Evolutionary conservation across 1,140 invertebrate species (phyloP).

Genomic region (Papilio polytes): DNA sequence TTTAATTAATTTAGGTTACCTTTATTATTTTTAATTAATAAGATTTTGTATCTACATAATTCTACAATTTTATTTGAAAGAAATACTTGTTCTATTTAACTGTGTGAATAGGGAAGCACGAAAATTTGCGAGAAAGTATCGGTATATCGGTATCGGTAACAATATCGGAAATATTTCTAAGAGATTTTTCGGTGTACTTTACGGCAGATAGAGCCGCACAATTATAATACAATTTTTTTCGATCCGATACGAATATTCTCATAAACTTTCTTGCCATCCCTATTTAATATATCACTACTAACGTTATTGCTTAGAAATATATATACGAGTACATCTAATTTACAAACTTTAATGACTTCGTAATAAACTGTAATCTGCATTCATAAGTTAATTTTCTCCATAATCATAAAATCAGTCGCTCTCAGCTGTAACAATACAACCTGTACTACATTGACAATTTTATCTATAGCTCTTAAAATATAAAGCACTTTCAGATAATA

Average conservation of each 20-base stretch:
- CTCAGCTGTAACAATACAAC: not conserved
- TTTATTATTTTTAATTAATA: no score
- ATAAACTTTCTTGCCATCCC: no score
- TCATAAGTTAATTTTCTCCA: not conserved
- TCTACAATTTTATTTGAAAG: no score
- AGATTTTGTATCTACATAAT: no score
- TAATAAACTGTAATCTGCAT: not conserved
- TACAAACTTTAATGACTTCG: not conserved
- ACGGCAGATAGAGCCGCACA: no score
- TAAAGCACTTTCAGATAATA: not conserved
- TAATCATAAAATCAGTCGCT: not conserved
- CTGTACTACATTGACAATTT: not conserved
- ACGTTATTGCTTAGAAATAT: not conserved
- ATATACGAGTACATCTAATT: not conserved
- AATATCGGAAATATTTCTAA: no score
- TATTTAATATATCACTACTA: not conserved
- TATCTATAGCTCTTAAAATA: slow-evolving; percentile 11
- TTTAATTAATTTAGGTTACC: not conserved
- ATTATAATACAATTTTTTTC: no score
- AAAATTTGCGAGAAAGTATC: no score
- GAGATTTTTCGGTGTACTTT: no score
- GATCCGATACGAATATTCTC: no score
- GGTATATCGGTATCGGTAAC: no score
- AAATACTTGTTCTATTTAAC: not conserved
- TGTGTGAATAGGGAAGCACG: not conserved